These are phyloP conservation scores for Calameuta filiformis DNA, from an alignment of 2,888 invertebrate species.

Conservation along the genomic window DNA sequence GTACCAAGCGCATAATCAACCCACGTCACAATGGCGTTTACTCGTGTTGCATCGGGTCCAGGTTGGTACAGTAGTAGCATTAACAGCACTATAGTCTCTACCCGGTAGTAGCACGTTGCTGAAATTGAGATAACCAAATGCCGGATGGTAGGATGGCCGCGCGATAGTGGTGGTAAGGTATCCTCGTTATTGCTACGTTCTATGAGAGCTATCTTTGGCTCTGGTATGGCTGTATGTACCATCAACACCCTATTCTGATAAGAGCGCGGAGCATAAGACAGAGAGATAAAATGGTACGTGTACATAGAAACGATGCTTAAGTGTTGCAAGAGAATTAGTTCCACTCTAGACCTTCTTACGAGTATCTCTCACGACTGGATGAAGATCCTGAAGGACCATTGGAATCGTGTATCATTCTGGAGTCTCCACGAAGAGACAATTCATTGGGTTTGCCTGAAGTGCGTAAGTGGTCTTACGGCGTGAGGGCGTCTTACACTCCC, in stretches of 20 bases:
- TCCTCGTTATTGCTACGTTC: background rate
- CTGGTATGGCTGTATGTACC: background rate
- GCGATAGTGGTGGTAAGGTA: background rate
- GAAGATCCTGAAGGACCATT: background rate
- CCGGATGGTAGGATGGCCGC: constrained; percentile 25
- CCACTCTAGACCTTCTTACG: background rate
- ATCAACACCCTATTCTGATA: background rate
- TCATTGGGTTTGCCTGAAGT: constrained; percentile 6
- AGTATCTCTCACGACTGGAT: background rate
- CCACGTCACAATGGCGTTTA: constrained; percentile 40
- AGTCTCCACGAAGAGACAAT: constrained; percentile 8
- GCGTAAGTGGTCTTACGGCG: constrained; percentile 33
- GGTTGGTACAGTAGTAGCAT: background rate
- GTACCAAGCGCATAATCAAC: constrained; percentile 33
- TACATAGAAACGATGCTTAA: background rate
- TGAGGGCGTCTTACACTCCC: constrained; percentile 31
- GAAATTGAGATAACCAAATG: constrained; percentile 34
- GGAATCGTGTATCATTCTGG: background rate
- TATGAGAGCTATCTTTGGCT: background rate
- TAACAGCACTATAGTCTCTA: background rate
- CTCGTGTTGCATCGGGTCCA: background rate
- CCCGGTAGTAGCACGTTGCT: constrained; percentile 23
- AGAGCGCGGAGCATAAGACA: background rate
- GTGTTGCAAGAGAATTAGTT: background rate
- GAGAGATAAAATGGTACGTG: background rate